Percentiles rank a stretch among this genome's conserved stretches.
phyloP scores from a whole-genome alignment of 2,888 invertebrate species.

The Stenodema calcarata region DNA sequence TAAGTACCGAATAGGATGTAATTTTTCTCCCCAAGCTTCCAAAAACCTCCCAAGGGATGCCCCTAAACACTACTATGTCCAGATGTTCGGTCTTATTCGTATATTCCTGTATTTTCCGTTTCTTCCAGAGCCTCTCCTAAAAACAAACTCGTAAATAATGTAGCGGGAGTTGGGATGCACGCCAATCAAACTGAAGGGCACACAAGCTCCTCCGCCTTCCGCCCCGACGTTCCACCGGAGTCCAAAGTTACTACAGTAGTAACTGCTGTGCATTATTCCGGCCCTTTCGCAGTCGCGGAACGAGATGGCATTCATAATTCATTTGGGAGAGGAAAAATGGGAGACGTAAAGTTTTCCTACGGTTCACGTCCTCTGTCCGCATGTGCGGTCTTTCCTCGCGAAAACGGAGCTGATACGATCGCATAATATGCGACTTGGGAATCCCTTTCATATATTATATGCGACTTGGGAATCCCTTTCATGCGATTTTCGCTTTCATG shows the following conservation, averaged over 20 bases:
- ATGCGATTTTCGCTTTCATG: too few species aligned
- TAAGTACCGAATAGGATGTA: too few species aligned
- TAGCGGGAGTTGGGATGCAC: background rate
- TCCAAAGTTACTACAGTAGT: background rate
- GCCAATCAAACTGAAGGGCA: conserved; percentile 30
- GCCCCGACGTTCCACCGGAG: background rate
- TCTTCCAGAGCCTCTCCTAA: background rate
- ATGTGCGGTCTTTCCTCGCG: background rate
- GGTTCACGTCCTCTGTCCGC: background rate
- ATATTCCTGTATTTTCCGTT: background rate
- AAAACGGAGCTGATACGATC: background rate
- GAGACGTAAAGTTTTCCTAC: background rate
- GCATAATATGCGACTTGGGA: background rate
- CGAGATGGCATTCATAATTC: conserved; percentile 8
- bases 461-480: too few species aligned
- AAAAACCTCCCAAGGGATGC: too few species aligned
- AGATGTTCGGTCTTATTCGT: background rate
- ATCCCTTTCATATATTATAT: background rate
- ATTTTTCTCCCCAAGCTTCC: too few species aligned
- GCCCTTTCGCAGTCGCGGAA: background rate
- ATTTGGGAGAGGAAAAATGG: background rate
- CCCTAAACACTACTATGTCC: too few species aligned
- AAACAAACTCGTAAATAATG: conserved; percentile 25
- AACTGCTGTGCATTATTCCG: conserved; percentile 22
- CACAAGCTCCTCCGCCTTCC: background rate